Base-by-base conservation (phyloP, 35 echinoderm and acorn worm genomes). In the Amphiura filiformis region DNA sequence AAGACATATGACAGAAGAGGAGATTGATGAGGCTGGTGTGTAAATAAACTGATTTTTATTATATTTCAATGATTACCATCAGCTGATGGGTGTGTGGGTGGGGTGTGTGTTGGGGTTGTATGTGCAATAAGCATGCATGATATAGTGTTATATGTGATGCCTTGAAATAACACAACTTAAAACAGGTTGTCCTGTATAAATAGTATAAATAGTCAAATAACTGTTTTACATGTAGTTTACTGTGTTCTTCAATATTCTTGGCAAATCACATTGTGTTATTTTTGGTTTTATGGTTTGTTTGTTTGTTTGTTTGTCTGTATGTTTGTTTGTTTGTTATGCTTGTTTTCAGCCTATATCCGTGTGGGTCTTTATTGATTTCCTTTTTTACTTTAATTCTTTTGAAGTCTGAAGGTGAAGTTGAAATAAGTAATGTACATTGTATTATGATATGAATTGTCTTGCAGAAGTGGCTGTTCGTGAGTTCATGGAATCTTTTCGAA, bases 1-100 rank as follows among this genome's bases (percentile, higher is more conserved):
- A 5, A 86, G 26, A 75, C 26, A 38, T 36, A 32, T 76, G 32
- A 35, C 32, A 17, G 33, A 86, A 15, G 32, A 20, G 11, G 57
- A 30, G 5, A 86, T 86, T 30, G 84, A 32, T 5, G 23, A 75
- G 12, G 18, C 65, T 30, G 84, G 84, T 86, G 37, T 65, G 57
- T 35, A 0, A 31, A 4, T 31, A 35, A 77, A 77, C n/a, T 35
- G 7, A 13, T 12, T 28, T 12, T 32, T 32, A 77, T 12, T 13
- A 82, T 52, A 40, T 23, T 7, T 42, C 20, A 15, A 40, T 23
- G 40, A n/a, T 42, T 38, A 9, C n/a, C 39, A 13, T n/a, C 36
- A 17, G 56, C 56, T 32, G 31, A 41, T 47, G 7, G 30, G 22
- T 39, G 31, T 0, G n/a, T 14, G 15, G 28, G 49, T 32, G 36